These are phyloP conservation scores for Ephydatia muelleri DNA, from an alignment of 37 sponge, comb jelly and placozoan species.

Conservation along the genomic window DNA sequence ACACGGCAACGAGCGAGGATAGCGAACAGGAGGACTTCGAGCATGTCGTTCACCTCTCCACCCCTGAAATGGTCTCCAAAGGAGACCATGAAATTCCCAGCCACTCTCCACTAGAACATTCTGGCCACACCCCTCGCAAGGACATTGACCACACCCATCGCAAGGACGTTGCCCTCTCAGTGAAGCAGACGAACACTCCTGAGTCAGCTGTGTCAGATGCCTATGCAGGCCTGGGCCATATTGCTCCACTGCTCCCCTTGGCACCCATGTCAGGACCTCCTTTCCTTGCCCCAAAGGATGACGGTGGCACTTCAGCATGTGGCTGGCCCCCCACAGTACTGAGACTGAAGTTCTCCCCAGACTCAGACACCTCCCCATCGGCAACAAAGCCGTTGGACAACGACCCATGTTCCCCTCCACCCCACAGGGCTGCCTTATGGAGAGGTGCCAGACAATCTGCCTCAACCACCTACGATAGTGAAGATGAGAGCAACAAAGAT, in stretches of 20 bases:
- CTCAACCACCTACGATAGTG: background rate
- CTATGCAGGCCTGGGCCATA: background rate
- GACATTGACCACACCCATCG: background rate
- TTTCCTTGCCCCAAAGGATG: background rate
- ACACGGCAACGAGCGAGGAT: background rate
- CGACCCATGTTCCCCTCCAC: background rate
- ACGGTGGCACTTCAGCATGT: background rate
- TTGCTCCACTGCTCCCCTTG: background rate
- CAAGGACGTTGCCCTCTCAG: background rate
- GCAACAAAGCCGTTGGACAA: background rate
- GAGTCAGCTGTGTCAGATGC: background rate
- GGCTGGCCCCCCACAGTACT: background rate
- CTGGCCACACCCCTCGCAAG: background rate
- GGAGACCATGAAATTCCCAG: background rate
- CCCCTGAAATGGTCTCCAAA: background rate
- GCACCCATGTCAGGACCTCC: background rate
- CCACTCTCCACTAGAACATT: slow-evolving; percentile 1
- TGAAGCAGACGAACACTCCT: background rate
- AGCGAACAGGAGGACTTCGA: background rate
- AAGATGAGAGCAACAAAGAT: background rate
- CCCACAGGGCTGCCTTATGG: background rate
- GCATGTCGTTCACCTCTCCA: background rate
- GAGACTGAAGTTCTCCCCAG: background rate
- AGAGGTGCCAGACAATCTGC: background rate
- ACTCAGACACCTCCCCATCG: background rate